These are phyloP conservation scores for Limnephilus rhombicus DNA, from an alignment of 2,888 invertebrate genomes.

Conservation along the genomic window DNA sequence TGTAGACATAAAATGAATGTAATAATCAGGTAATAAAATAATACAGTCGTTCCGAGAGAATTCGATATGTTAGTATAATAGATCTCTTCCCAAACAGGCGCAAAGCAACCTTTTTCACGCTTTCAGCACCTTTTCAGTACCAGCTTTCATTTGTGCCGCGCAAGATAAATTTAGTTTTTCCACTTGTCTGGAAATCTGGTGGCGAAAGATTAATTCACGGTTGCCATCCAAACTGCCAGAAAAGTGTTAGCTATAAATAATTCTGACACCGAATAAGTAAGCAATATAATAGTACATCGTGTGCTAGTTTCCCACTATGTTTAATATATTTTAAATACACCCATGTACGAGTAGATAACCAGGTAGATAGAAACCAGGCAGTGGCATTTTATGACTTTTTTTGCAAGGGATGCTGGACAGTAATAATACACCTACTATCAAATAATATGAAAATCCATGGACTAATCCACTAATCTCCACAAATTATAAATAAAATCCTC, in stretches of 20 bases:
- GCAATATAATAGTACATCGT: neutral
- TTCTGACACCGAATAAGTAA: neutral
- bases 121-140: neutral
- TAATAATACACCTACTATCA: too few relatives aligned
- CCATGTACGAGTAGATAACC: too few relatives aligned
- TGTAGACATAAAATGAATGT: neutral
- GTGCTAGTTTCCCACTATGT: neutral
- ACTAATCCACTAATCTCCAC: too few relatives aligned
- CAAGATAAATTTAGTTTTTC: neutral
- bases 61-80: neutral
- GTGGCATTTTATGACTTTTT: too few relatives aligned
- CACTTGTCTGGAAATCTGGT: neutral
- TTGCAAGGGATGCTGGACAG: too few relatives aligned
- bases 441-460: too few relatives aligned
- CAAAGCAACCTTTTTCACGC: neutral
- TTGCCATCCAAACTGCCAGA: neutral
- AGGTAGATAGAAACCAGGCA: too few relatives aligned
- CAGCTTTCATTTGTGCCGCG: neutral
- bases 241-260: neutral
- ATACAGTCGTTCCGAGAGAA: neutral
- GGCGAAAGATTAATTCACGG: neutral
- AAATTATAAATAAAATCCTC: too few relatives aligned
- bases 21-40: neutral
- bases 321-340: too few relatives aligned
- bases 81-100: neutral